Evolutionary conservation across 2,113 vertebrate species (phyloP).

Genomic region (Hydrochoerus hydrochaeris): DNA sequence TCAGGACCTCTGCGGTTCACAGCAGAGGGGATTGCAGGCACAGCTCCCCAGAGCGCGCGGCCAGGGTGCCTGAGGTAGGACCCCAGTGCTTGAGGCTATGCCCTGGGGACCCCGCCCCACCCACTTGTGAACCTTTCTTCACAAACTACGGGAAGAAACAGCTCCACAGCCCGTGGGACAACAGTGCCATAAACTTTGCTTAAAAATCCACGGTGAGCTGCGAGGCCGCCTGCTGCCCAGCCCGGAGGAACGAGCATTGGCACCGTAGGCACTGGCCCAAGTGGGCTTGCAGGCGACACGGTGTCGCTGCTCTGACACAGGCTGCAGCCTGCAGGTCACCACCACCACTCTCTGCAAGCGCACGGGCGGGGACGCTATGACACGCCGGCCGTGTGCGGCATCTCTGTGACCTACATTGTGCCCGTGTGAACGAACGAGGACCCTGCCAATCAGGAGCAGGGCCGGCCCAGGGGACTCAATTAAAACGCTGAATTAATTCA

Average conservation of each 20-base stretch:
- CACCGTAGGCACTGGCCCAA: fast-evolving
- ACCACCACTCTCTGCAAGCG: not conserved
- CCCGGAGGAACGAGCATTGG: fast-evolving
- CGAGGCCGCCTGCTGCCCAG: fast-evolving
- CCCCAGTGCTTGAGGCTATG: fast-evolving
- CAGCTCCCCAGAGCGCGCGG: not conserved
- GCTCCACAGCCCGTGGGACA: fast-evolving
- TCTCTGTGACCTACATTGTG: slow-evolving; percentile 68
- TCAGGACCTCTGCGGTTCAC: not conserved
- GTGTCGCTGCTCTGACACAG: fast-evolving
- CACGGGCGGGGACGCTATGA: fast-evolving
- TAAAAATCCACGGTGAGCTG: not conserved
- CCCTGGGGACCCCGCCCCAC: fast-evolving
- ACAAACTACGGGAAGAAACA: not conserved
- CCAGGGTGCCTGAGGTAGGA: fast-evolving
- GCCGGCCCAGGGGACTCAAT: slow-evolving; percentile 81
- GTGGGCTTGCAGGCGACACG: fast-evolving
- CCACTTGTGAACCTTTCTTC: fast-evolving
- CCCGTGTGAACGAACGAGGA: not conserved
- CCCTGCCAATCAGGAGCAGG: slow-evolving; percentile 64
- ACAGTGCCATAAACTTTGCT: fast-evolving
- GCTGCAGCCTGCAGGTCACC: not conserved
- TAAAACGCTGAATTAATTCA: slow-evolving; percentile 86
- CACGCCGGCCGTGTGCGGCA: fast-evolving
- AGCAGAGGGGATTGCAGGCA: not conserved